phyloP scores from a whole-genome alignment of 2,113 vertebrate species.

The Chamaetylas fuelleborni region DNA sequence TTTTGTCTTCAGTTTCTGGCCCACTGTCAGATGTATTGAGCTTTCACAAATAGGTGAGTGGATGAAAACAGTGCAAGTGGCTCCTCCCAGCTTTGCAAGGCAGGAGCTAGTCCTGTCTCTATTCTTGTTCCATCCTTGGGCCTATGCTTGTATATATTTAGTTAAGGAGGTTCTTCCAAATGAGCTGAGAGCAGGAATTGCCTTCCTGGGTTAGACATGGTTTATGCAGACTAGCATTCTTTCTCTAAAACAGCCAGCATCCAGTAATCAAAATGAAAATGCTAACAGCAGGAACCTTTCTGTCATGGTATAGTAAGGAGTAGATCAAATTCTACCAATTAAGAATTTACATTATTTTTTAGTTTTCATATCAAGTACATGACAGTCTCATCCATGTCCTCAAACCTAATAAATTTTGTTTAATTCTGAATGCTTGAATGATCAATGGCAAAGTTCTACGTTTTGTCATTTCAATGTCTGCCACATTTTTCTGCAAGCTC shows the following conservation, averaged over 20 bases:
- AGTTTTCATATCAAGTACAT: background rate
- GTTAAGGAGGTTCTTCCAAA: background rate
- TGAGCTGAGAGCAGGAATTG: background rate
- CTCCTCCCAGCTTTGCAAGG: background rate
- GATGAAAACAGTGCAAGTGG: background rate
- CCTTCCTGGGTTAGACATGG: background rate
- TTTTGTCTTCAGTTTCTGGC: background rate
- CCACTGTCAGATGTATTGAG: background rate
- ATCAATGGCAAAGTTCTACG: background rate
- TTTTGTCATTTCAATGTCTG: background rate
- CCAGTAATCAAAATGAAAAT: background rate
- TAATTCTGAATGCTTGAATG: background rate
- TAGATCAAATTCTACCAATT: background rate
- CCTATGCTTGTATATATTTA: background rate
- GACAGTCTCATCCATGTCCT: background rate
- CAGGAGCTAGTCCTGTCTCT: background rate
- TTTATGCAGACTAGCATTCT: background rate
- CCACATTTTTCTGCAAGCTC: background rate
- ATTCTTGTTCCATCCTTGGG: background rate
- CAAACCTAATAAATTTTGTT: background rate
- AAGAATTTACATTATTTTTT: background rate
- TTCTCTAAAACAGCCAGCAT: background rate
- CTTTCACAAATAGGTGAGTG: background rate
- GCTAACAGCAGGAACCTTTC: background rate
- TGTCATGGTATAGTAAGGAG: background rate